Conservation (phyloP, 2,113 vertebrate species). For the Hirundichthys speculiger region DNA sequence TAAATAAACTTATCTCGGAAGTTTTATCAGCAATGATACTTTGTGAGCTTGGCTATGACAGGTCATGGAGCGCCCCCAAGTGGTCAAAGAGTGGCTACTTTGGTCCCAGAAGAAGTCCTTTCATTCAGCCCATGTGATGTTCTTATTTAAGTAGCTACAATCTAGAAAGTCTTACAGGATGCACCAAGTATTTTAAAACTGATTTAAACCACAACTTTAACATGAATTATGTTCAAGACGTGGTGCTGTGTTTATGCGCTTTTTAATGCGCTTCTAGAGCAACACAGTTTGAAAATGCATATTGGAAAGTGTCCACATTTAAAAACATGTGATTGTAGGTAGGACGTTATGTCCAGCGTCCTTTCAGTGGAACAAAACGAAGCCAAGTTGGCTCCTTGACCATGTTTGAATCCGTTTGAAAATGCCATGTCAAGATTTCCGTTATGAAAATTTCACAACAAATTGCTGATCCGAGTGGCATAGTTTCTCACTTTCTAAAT, state of each 20-base stretch:
- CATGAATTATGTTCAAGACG: no score
- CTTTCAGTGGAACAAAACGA: slow-evolving; percentile 2
- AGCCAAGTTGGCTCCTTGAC: slow-evolving; percentile 15
- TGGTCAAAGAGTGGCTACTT: slow-evolving; percentile 15
- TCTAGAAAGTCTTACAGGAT: no score
- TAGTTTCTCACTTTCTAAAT: no score
- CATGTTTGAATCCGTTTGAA: not conserved
- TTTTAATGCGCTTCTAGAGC: not conserved
- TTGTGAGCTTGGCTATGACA: no score
- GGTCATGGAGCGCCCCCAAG: slow-evolving; percentile 44
- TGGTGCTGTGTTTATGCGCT: no score
- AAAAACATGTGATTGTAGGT: not conserved
- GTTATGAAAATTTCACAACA: not conserved
- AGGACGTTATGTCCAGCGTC: not conserved
- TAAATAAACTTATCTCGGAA: no score
- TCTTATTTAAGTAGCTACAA: no score
- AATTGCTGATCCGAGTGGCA: not conserved
- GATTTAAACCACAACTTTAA: no score
- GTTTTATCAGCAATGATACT: no score
- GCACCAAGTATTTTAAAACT: no score
- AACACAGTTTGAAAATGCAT: not conserved
- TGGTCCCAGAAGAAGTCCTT: no score
- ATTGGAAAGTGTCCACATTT: not conserved
- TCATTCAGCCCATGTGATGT: no score
- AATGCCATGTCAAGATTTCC: not conserved